Conservation (phyloP, 2,888 invertebrate species). For the Strigamia crassipes region DNA sequence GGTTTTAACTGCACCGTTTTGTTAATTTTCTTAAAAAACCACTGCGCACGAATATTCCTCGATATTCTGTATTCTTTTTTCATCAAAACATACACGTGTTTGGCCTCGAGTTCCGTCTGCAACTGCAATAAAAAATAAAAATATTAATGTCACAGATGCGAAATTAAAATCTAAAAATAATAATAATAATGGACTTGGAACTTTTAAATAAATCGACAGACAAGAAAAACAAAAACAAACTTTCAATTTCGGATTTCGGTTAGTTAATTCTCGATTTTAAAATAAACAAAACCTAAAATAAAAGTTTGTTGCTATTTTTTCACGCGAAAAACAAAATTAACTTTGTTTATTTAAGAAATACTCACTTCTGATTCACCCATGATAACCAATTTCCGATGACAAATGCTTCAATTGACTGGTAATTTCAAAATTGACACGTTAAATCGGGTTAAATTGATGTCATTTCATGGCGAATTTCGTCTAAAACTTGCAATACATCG, state of each 20-base stretch:
- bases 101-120: conserved; percentile 63
- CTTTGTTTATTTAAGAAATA: not conserved
- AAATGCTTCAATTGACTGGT: not conserved
- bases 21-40: conserved; percentile 73
- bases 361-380: conserved; percentile 6
- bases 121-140: not conserved
- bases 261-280: too few relatives aligned
- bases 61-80: conserved; percentile 73
- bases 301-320: not conserved
- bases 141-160: not conserved
- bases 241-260: too few relatives aligned
- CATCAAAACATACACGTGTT: conserved; percentile 70
- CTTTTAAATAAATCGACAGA: not conserved
- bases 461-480: too few relatives aligned
- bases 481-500: too few relatives aligned
- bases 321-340: not conserved
- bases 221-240: not conserved
- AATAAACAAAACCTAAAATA: not conserved
- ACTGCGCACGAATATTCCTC: conserved; percentile 72
- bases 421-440: too few relatives aligned
- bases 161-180: not conserved
- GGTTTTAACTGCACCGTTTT: conserved; percentile 64
- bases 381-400: not conserved
- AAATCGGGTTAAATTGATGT: too few relatives aligned
- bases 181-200: not conserved